These are phyloP conservation scores for Troilus luridus DNA, from an alignment of 2,888 invertebrate genomes.

Conservation along the genomic window DNA sequence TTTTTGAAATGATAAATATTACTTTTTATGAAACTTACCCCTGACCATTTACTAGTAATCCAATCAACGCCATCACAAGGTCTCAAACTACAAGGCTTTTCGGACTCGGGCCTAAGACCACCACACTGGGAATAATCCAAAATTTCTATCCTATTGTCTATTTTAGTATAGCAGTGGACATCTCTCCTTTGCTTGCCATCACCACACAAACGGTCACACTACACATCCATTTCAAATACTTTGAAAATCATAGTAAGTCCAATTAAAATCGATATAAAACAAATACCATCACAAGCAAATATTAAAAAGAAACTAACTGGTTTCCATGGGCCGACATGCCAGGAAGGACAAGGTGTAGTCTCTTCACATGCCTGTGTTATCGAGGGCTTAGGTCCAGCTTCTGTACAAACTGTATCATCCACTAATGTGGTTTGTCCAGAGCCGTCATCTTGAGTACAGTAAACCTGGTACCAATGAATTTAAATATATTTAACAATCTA, in stretches of 20 bases:
- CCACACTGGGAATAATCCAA: constrained; percentile 75
- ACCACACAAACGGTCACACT: constrained; percentile 94
- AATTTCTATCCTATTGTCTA: constrained; percentile 76
- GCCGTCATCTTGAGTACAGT: constrained; percentile 84
- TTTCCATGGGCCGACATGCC: constrained; percentile 92
- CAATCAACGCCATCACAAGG: constrained; percentile 95
- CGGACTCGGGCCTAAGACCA: constrained; percentile 79
- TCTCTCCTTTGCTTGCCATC: constrained; percentile 86
- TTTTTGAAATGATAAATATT: constrained; percentile 27
- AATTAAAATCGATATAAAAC: constrained; percentile 29
- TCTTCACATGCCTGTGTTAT: constrained; percentile 82
- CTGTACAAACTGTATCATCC: constrained; percentile 81
- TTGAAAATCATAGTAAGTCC: constrained; percentile 50
- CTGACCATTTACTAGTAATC: constrained; percentile 89
- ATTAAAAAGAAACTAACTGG: constrained; percentile 75
- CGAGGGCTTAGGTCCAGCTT: constrained; percentile 79
- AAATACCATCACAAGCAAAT: constrained; percentile 1
- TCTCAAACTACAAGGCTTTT: constrained; percentile 80
- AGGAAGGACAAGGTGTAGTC: constrained; percentile 85
- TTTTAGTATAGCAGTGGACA: constrained; percentile 83
- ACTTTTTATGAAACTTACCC: constrained; percentile 75
- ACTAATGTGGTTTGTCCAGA: constrained; percentile 82
- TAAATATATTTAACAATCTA: not conserved
- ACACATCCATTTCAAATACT: constrained; percentile 63
- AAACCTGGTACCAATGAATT: constrained; percentile 70